Conservation (phyloP, 2,113 vertebrate species). For the Coptodon bakossiorum region DNA sequence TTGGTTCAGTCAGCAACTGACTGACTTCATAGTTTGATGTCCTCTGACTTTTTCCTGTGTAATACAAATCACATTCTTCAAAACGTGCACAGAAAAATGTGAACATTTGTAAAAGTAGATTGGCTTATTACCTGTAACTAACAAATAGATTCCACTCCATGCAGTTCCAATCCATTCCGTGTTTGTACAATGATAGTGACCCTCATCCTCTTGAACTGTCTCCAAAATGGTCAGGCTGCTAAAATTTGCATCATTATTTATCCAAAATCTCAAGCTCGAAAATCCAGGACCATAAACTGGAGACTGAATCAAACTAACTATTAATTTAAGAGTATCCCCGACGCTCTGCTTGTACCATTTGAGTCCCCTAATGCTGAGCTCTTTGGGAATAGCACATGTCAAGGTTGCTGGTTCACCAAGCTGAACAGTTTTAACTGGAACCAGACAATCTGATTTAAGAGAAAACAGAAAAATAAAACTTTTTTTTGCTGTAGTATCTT, state of each 20-base stretch:
- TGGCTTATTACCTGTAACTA: rapidly evolving
- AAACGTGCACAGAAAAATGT: neutral
- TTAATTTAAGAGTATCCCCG: neutral
- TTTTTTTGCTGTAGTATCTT: rapidly evolving
- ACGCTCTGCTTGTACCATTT: neutral
- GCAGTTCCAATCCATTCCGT: neutral
- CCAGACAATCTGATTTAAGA: rapidly evolving
- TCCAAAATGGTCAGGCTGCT: neutral
- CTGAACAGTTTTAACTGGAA: neutral
- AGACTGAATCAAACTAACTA: neutral
- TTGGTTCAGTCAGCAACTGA: neutral
- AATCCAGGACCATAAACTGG: neutral
- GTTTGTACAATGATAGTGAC: rapidly evolving
- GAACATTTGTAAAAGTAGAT: rapidly evolving
- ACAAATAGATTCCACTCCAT: rapidly evolving
- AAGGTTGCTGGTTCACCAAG: neutral
- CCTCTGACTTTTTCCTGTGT: rapidly evolving
- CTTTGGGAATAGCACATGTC: neutral
- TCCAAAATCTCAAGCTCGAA: rapidly evolving
- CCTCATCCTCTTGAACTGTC: neutral
- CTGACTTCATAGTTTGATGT: rapidly evolving
- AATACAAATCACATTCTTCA: rapidly evolving
- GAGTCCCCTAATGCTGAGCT: rapidly evolving
- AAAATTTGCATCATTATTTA: rapidly evolving
- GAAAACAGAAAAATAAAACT: rapidly evolving